These are phyloP conservation scores for Onychomys arenicola DNA, from an alignment of 2,797 vertebrate species.

Conservation along the genomic window DNA sequence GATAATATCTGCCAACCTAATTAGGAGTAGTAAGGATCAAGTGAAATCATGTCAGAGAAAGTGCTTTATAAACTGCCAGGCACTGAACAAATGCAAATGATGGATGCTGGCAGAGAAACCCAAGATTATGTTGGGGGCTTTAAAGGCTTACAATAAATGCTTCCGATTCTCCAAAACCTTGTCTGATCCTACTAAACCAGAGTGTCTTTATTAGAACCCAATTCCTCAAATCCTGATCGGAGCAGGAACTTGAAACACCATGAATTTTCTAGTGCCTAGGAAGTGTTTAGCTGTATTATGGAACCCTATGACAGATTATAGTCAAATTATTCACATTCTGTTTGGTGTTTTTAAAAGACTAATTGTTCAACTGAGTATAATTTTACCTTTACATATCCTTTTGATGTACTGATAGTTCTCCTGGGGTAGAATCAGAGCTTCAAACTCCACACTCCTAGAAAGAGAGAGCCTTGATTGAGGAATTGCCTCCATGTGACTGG, in stretches of 20 bases:
- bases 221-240: background rate
- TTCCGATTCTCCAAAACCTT: constrained; percentile 44
- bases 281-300: background rate
- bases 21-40: constrained; percentile 68
- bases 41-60: constrained; percentile 59
- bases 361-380: background rate
- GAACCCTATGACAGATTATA: background rate
- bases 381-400: constrained; percentile 41
- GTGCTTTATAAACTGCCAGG: constrained; percentile 64
- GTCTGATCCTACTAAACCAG: constrained; percentile 53
- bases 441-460: background rate
- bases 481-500: background rate
- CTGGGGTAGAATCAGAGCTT: background rate
- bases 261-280: background rate
- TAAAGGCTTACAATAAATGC: constrained; percentile 68
- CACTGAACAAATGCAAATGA: constrained; percentile 49
- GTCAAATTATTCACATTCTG: background rate
- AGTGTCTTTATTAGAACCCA: constrained; percentile 49
- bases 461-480: background rate
- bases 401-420: background rate
- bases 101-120: constrained; percentile 40
- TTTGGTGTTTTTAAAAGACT: constrained; percentile 18
- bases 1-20: constrained; percentile 69
- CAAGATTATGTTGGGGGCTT: constrained; percentile 62
- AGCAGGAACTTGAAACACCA: constrained; percentile 24